Conservation (phyloP, 2,797 vertebrate species). For the Xenopus petersii region DNA sequence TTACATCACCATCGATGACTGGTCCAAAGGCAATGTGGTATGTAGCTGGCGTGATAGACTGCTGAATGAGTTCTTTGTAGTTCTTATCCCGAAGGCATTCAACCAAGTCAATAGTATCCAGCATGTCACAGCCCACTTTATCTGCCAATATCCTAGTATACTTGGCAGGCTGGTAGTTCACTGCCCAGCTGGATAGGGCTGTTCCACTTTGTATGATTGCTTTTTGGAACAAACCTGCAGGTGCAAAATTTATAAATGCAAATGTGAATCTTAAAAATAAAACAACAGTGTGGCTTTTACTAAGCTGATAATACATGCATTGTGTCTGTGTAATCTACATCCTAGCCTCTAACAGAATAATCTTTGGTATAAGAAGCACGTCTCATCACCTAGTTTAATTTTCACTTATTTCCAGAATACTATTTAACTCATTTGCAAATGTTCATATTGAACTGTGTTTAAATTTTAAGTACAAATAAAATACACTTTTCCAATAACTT, state of each 20-base stretch:
- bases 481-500: not conserved
- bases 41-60: conserved; percentile 85
- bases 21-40: conserved; percentile 97
- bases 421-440: not conserved
- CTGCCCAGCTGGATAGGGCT: conserved; percentile 94
- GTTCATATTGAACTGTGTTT: not conserved
- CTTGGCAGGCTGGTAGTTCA: conserved; percentile 97
- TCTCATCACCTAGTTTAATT: conserved; percentile 16
- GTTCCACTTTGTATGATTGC: conserved; percentile 97
- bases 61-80: conserved; percentile 89
- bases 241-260: conserved; percentile 56
- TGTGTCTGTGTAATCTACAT: conserved; percentile 29
- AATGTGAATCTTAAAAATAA: conserved; percentile 43
- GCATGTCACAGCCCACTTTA: conserved; percentile 92
- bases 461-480: conserved; percentile 16
- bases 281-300: conserved; percentile 43
- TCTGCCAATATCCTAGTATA: conserved; percentile 88
- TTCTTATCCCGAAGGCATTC: conserved; percentile 88
- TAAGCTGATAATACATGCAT: conserved; percentile 41
- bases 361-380: conserved; percentile 4
- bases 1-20: conserved; percentile 92
- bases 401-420: not conserved
- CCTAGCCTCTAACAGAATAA: not conserved
- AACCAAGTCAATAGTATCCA: conserved; percentile 88
- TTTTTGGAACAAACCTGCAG: conserved; percentile 94